Evolutionary conservation across 1,140 invertebrate species (phyloP), one percentile per base, ranked within the genome.

Genomic region (Halyomorpha halys): DNA sequence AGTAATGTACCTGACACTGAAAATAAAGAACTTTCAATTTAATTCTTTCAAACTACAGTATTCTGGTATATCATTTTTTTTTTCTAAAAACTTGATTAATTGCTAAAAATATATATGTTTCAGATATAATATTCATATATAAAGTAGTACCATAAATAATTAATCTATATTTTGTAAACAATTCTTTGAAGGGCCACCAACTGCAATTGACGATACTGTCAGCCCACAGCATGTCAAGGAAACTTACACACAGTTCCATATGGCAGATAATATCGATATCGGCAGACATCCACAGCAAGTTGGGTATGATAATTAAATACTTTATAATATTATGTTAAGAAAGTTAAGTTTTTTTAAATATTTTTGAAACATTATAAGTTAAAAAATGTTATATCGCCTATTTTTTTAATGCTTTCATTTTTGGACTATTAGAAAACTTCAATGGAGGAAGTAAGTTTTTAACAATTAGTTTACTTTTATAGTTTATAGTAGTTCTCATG

Each of bases 381-480:
- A 49, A 49, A 49, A 6, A 49, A 49, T 21, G 6, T 8, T 27
- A 21, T 60, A 9, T 60, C 1, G 51, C 44, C 44, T 53, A 61
- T 65, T 54, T 19, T n/a, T 62, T 64, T 56, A 16, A 19, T 60
- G 44, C 60, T 47, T 59, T 60, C 67, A 18, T 67, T 68, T n/a
- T 69, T 68, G 63, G 61, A 25, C 51, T 62, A 67, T 79, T 78
- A 89, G 89, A 76, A 91, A 90, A 76, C 80, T 92, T 49, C 87
- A 90, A 75, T 92, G 90, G 90, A 91, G 89, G 75, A 90, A 87
- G 88, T 91, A 83, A 87, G 84, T 82, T 44, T 6, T 34, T 39
- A 27, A 25, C n/a, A n/a, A 18, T 49, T 49, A 3, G 3, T 27
- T 59, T 30, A 30, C 3, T 30, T 61, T 30, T 23, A 14, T 63